Conservation (phyloP, 2,797 vertebrate genomes). For the Argyrosomus regius region DNA sequence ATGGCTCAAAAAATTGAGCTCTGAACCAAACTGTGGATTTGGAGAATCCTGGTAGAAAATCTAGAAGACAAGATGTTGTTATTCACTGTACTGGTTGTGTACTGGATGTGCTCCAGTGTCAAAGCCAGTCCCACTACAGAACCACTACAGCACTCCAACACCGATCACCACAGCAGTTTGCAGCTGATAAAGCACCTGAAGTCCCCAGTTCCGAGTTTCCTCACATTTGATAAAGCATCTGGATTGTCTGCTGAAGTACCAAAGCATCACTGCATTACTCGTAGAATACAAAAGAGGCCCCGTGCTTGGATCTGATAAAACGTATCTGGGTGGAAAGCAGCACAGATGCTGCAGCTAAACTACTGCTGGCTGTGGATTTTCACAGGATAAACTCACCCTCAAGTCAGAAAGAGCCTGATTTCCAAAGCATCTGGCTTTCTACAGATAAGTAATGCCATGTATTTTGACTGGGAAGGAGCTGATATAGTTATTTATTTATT, state of each 20-base stretch:
- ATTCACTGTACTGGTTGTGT: not conserved
- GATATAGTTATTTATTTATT: constrained; percentile 18
- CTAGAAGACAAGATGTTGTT: not conserved
- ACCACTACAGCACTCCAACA: not conserved
- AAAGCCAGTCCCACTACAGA: not conserved
- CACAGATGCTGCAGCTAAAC: constrained; percentile 51
- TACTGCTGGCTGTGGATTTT: constrained; percentile 55
- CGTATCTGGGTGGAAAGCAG: constrained; percentile 41
- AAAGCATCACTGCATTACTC: constrained; percentile 32
- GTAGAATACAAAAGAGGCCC: constrained; percentile 36
- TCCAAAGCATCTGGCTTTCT: constrained; percentile 29
- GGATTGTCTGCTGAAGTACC: constrained; percentile 33
- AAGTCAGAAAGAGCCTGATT: constrained; percentile 25
- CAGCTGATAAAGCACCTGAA: constrained; percentile 24
- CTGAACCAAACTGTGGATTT: no score
- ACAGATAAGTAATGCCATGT: constrained; percentile 27
- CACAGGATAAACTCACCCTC: constrained; percentile 40
- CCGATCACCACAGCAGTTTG: constrained; percentile 7
- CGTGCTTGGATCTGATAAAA: constrained; percentile 55
- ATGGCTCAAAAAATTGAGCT: no score
- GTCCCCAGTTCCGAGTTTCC: constrained; percentile 21
- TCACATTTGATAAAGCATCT: constrained; percentile 21
- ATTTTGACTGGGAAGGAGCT: constrained; percentile 7
- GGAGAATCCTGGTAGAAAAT: no score
- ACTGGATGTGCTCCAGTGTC: not conserved